Conservation (phyloP, 2,113 vertebrate genomes). For the Nothobranchius furzeri region DNA sequence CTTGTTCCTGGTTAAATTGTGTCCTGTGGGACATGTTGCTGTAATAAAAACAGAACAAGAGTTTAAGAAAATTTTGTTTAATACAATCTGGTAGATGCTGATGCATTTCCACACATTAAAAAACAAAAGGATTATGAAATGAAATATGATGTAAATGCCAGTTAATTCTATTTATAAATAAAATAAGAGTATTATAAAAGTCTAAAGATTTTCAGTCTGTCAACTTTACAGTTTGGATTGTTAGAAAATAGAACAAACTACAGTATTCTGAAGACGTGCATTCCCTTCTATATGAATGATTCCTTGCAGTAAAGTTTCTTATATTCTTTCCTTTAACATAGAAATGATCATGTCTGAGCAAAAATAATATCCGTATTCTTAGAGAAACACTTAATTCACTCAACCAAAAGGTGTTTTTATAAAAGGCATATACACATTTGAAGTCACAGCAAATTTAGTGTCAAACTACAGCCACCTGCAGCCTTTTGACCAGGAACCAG, state of each 20-base stretch:
- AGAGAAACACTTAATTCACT: constrained; percentile 45
- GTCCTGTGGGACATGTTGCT: too few species aligned
- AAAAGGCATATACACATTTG: constrained; percentile 64
- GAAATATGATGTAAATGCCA: constrained; percentile 10
- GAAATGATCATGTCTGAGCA: constrained; percentile 25
- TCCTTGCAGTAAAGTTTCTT: constrained; percentile 1
- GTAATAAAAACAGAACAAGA: too few species aligned
- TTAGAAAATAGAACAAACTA: constrained; percentile 46
- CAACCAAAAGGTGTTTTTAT: constrained; percentile 26
- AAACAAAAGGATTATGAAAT: constrained; percentile 41
- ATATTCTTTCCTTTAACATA: constrained; percentile 25
- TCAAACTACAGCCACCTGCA: constrained; percentile 47
- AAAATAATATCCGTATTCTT: constrained; percentile 3
- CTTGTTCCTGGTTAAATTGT: too few species aligned
- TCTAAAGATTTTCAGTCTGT: constrained; percentile 24
- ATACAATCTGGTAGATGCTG: constrained; percentile 49
- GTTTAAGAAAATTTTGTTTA: constrained; percentile 37
- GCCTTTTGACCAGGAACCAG: background rate
- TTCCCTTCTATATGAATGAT: constrained; percentile 15
- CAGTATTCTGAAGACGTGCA: constrained; percentile 28
- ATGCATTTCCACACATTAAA: constrained; percentile 49
- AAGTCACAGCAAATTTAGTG: constrained; percentile 34
- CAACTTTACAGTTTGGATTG: constrained; percentile 46
- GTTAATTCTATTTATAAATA: constrained; percentile 44
- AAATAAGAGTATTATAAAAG: constrained; percentile 61